Conservation (phyloP, 2,113 vertebrate species). For the Heptranchias perlo region DNA sequence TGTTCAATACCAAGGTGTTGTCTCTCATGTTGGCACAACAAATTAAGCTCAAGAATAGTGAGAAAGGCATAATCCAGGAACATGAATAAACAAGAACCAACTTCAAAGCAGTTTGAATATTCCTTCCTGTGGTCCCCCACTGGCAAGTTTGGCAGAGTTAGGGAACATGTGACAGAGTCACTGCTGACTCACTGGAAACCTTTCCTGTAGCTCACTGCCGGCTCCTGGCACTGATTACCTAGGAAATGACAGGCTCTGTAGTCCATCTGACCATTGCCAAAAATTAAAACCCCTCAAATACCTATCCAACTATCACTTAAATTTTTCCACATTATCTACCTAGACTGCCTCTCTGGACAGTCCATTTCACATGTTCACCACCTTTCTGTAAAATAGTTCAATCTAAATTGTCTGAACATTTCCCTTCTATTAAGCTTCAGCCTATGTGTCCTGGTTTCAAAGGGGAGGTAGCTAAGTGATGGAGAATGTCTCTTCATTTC, state of each 20-base stretch:
- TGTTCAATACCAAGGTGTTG: background rate
- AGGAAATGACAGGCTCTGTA: no score
- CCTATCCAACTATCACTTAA: no score
- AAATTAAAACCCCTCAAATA: no score
- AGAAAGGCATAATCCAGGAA: background rate
- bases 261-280: no score
- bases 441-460: background rate
- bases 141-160: background rate
- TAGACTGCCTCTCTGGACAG: no score
- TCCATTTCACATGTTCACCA: background rate
- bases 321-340: no score
- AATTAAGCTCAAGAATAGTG: background rate
- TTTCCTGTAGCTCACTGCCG: background rate
- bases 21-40: background rate
- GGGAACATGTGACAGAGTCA: background rate
- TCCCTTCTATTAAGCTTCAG: no score
- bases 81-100: background rate
- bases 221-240: background rate
- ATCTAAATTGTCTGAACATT: background rate
- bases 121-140: background rate
- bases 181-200: background rate
- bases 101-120: background rate
- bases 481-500: background rate
- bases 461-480: background rate
- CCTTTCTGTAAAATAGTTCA: background rate